Evolutionary conservation across 2,888 invertebrate genomes (phyloP).

Genomic region (Euclidia mi): DNA sequence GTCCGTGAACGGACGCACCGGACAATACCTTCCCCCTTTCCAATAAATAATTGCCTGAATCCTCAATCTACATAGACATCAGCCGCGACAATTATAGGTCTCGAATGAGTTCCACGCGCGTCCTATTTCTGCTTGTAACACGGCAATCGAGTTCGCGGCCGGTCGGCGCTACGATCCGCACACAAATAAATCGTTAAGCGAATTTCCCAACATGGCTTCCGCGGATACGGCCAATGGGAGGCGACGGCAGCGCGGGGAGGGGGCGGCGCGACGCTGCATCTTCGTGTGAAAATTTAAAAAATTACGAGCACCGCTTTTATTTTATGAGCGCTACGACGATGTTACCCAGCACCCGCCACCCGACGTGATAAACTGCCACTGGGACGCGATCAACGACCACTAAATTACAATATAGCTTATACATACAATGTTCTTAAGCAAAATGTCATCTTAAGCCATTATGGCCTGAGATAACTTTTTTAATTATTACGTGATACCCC

Average conservation of each 20-base stretch:
- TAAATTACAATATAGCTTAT: slow-evolving; percentile 56
- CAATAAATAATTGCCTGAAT: slow-evolving; percentile 60
- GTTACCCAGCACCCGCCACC: slow-evolving; percentile 55
- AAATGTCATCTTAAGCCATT: too few species aligned
- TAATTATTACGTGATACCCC: too few species aligned
- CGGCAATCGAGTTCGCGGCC: slow-evolving; percentile 68
- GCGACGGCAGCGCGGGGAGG: slow-evolving; percentile 67
- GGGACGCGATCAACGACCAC: slow-evolving; percentile 60
- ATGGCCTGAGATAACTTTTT: too few species aligned
- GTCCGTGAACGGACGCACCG: slow-evolving; percentile 67
- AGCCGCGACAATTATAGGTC: slow-evolving; percentile 60
- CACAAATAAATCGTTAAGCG: slow-evolving; percentile 84
- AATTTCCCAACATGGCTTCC: slow-evolving; percentile 87
- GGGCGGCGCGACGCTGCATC: slow-evolving; percentile 67
- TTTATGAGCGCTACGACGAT: slow-evolving; percentile 72
- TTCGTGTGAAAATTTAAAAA: slow-evolving; percentile 80
- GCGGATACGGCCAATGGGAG: slow-evolving; percentile 72
- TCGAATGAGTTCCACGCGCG: slow-evolving; percentile 68
- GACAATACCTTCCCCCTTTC: slow-evolving; percentile 70
- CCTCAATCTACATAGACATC: slow-evolving; percentile 56
- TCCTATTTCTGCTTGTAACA: slow-evolving; percentile 65
- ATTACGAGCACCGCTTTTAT: slow-evolving; percentile 71
- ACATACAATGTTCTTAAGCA: slow-evolving; percentile 25
- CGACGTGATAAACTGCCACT: slow-evolving; percentile 59
- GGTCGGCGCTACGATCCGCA: slow-evolving; percentile 69